A percentile compares a stretch with the other conserved stretches of the same genome.
phyloP scores from a whole-genome alignment of 2,888 invertebrate genomes.

The Diaperis boleti region DNA sequence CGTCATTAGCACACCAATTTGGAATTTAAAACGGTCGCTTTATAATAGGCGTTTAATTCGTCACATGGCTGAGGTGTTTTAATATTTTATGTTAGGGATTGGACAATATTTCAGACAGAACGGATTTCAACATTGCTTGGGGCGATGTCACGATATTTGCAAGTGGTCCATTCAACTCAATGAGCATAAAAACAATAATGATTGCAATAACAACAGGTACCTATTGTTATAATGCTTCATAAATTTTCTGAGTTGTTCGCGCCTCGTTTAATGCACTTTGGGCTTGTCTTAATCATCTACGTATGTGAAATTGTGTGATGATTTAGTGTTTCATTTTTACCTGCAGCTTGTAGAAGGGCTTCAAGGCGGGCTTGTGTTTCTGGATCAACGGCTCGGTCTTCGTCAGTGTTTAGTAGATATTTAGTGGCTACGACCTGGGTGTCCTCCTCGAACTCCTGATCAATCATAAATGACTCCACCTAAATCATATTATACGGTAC shows the following conservation, averaged over 20 bases:
- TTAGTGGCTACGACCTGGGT: constrained; percentile 73
- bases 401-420: constrained; percentile 74
- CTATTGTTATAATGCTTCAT: constrained; percentile 1
- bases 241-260: too few species aligned
- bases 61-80: too few species aligned
- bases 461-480: constrained; percentile 80
- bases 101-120: too few species aligned
- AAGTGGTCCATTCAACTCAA: not conserved
- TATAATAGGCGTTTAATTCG: too few species aligned
- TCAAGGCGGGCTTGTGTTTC: constrained; percentile 92
- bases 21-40: too few species aligned
- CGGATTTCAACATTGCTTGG: too few species aligned
- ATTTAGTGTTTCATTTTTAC: too few species aligned
- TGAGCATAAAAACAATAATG: not conserved
- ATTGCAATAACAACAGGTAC: not conserved
- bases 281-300: not conserved
- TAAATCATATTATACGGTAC: constrained; percentile 60
- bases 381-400: constrained; percentile 80
- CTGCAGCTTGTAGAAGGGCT: constrained; percentile 94
- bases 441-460: constrained; percentile 76
- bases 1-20: too few species aligned
- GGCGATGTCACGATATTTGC: too few species aligned
- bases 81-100: too few species aligned
- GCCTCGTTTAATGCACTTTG: too few species aligned
- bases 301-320: too few species aligned